Evolutionary conservation across 2,888 invertebrate genomes (phyloP), one percentile per base, ranked within the genome.

Genomic region (Ophioninae sp.): DNA sequence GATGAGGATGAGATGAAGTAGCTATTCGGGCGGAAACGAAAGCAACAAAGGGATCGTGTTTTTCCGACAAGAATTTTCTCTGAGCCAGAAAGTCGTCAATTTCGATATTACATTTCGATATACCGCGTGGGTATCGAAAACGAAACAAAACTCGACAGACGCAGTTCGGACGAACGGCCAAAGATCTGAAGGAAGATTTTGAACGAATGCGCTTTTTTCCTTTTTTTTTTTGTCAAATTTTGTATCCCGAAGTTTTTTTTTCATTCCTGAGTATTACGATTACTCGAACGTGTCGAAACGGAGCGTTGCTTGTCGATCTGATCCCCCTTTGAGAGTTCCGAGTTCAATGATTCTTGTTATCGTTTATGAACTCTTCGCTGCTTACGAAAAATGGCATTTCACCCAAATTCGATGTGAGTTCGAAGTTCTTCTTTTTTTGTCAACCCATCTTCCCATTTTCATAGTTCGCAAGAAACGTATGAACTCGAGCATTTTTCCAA

Each of bases 1-100:
- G 9, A 30, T 67, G 75, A 72, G 81, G 79, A 81, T 84, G 83
- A 56, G 59, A 78, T 80, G 65, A 81, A 64, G 37, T 23, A 65
- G 30, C 41, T 69, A 51, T 79, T 44, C 59, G 22, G 22, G 22
- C 59, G 59, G 3, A 67, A 41, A 67, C 30, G 20, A 67, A 68
- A 44, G 20, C 20, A 79, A 58, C 63, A 64, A 39, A 59, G 37
- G 9, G 64, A 58, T 51, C 23, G 79, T 65, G 56, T 17, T 81
- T 30, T 78, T 51, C 23, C 30, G 30, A 75, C 71, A 69, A 65
- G 51, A 61, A 69, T 39, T 20, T 13, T 30, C 23, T 30, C 20
- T 20, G 17, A 68, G 51, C 22, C n/a, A 68, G 30, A 9, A 30
- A 64, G 51, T n/a, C 51, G 6, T 67, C 67, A 23, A 41, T 67